These are phyloP conservation scores for Mastomys natalensis DNA, from an alignment of 2,113 vertebrate species.

Conservation along the genomic window DNA sequence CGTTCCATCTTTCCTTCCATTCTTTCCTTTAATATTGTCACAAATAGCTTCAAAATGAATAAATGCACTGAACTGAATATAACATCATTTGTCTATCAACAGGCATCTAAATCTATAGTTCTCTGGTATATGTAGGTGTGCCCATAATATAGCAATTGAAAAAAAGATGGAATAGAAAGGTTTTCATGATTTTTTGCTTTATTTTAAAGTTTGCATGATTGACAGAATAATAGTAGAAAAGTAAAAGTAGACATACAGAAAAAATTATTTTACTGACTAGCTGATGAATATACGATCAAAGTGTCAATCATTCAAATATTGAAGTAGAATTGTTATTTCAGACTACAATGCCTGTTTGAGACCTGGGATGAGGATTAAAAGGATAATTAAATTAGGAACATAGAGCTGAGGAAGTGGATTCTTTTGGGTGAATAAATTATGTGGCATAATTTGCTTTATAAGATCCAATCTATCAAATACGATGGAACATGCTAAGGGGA, in stretches of 20 bases:
- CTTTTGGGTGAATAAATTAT: slow-evolving; percentile 9
- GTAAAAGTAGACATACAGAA: slow-evolving; percentile 17
- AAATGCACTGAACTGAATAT: background rate
- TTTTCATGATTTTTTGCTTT: background rate
- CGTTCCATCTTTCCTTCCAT: background rate
- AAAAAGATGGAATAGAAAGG: background rate
- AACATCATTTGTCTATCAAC: background rate
- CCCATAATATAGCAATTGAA: background rate
- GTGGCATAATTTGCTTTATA: background rate
- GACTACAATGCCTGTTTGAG: slow-evolving; percentile 33
- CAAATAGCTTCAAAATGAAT: background rate
- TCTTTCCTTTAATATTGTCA: background rate
- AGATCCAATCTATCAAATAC: background rate
- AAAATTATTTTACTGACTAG: slow-evolving; percentile 51
- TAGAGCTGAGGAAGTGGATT: slow-evolving; percentile 22
- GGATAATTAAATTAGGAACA: slow-evolving; percentile 22
- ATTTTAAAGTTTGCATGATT: slow-evolving; percentile 54
- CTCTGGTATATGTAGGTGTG: background rate
- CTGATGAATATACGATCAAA: slow-evolving; percentile 59
- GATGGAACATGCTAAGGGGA: too few relatives aligned
- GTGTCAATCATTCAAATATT: slow-evolving; percentile 45
- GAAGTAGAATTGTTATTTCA: slow-evolving; percentile 39
- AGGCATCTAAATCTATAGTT: background rate
- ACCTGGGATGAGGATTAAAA: background rate
- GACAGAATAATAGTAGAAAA: slow-evolving; percentile 63